Conservation (phyloP, 2,888 invertebrate species). For the Ganaspis brasiliensis region DNA sequence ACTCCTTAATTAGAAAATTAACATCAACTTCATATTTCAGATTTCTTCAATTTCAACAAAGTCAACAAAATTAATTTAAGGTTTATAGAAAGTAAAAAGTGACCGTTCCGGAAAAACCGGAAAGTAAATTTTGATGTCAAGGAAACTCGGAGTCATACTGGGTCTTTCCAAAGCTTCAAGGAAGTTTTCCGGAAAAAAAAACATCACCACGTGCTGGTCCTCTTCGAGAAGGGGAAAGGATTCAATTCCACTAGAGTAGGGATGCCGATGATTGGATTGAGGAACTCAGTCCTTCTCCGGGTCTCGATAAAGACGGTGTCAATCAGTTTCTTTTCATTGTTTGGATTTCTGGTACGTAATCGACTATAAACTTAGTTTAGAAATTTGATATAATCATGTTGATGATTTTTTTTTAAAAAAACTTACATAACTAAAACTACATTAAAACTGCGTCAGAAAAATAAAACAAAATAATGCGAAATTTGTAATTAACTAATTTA, state of each 20-base stretch:
- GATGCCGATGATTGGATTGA: slow-evolving; percentile 14
- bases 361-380: not conserved
- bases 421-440: too few relatives aligned
- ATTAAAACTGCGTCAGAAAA: too few relatives aligned
- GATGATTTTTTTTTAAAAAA: too few relatives aligned
- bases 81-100: not conserved
- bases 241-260: slow-evolving; percentile 1
- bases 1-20: too few relatives aligned
- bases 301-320: slow-evolving; percentile 4
- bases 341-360: not conserved
- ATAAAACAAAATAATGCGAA: too few relatives aligned
- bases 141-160: not conserved
- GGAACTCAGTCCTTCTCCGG: slow-evolving; percentile 8
- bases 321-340: not conserved
- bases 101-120: not conserved
- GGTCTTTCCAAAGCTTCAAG: slow-evolving; percentile 24
- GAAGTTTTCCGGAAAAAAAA: not conserved
- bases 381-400: too few relatives aligned
- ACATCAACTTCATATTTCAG: not conserved
- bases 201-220: not conserved
- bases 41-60: not conserved
- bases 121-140: not conserved
- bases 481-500: too few relatives aligned
- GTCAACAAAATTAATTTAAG: not conserved
- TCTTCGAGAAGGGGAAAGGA: slow-evolving; percentile 1